A percentile compares a stretch with the other conserved stretches of the same genome.
These are phyloP conservation scores for Limosa lapponica DNA, from an alignment of 2,797 vertebrate genomes.

Conservation along the genomic window DNA sequence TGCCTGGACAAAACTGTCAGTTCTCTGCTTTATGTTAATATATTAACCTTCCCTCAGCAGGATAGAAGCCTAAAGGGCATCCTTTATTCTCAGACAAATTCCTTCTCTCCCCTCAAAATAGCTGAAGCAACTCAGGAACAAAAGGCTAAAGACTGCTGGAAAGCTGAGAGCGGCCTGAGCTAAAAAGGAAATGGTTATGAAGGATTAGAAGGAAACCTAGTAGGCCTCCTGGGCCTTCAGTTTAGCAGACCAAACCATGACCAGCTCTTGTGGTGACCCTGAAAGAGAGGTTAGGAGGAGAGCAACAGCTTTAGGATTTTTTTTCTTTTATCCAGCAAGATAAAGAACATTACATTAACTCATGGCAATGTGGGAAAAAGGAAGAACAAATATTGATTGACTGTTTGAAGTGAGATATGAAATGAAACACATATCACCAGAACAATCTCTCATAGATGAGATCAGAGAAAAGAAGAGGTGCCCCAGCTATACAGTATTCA, in stretches of 20 bases:
- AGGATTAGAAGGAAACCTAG: not conserved
- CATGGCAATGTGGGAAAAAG: not conserved
- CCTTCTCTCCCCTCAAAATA: not conserved
- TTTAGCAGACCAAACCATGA: not conserved
- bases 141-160: not conserved
- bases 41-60: not conserved
- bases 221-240: not conserved
- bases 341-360: not conserved
- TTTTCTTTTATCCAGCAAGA: not conserved
- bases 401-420: not conserved
- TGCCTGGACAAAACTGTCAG: not conserved
- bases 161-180: not conserved
- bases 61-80: not conserved
- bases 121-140: not conserved
- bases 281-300: not conserved
- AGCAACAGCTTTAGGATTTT: not conserved
- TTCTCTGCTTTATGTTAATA: not conserved
- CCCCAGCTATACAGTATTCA: not conserved
- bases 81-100: not conserved
- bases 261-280: not conserved
- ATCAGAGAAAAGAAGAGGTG: not conserved
- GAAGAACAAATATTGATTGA: conserved; percentile 5
- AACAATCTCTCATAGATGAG: not conserved
- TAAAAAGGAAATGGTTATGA: not conserved
- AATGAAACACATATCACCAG: not conserved